These are phyloP conservation scores for Sweltsa coloradensis DNA, from an alignment of 1,140 invertebrate species.

Conservation along the genomic window DNA sequence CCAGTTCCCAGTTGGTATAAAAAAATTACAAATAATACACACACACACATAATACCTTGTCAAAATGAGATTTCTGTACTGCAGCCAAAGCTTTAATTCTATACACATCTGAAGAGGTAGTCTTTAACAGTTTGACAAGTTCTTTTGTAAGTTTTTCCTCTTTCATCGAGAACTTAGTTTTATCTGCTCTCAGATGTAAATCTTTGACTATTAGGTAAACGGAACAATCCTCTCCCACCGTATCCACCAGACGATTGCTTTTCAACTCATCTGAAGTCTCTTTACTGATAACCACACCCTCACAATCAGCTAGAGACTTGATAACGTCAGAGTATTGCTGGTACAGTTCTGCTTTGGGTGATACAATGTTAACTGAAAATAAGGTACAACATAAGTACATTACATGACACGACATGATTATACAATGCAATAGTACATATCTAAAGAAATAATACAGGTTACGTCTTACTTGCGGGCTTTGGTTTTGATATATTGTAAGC, in stretches of 20 bases:
- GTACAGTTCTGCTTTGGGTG: constrained; percentile 15
- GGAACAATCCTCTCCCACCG: constrained; percentile 18
- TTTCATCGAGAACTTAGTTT: constrained; percentile 24
- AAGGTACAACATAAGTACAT: constrained; percentile 17
- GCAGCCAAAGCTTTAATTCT: constrained; percentile 21
- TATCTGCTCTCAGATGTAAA: constrained; percentile 16
- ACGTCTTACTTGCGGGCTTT: constrained; percentile 28
- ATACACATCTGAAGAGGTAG: constrained; percentile 21
- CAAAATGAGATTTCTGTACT: constrained; percentile 17
- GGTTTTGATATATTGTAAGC: constrained; percentile 41
- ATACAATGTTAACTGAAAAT: constrained; percentile 25
- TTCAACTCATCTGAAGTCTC: constrained; percentile 15
- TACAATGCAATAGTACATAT: neutral
- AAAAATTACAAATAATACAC: too few relatives aligned
- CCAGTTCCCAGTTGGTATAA: too few relatives aligned
- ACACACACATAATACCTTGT: too few relatives aligned
- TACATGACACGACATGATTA: constrained; percentile 17
- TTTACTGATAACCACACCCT: constrained; percentile 21
- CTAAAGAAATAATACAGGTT: neutral
- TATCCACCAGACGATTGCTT: constrained; percentile 17
- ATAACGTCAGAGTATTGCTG: constrained; percentile 20
- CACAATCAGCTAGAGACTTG: constrained; percentile 22
- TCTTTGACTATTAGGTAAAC: constrained; percentile 18
- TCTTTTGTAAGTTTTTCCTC: constrained; percentile 27
- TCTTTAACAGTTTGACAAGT: constrained; percentile 26